Evolutionary conservation across 1,140 invertebrate species (phyloP).

Genomic region (Drosophila kepulauana): DNA sequence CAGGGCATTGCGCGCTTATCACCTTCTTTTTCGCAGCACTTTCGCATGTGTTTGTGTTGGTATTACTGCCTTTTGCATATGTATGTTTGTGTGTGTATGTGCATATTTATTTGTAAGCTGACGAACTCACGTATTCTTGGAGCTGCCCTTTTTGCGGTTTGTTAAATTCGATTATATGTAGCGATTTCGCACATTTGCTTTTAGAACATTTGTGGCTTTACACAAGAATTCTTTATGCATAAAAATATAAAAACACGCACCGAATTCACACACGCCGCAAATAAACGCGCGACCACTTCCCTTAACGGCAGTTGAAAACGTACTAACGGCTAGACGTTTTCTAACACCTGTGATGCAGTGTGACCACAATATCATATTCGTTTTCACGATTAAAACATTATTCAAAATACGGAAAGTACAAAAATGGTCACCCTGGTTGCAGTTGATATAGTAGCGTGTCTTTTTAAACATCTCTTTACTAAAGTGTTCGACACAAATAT

Average conservation of each 20-base stretch:
- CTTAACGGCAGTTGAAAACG: constrained; percentile 46
- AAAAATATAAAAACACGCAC: constrained; percentile 50
- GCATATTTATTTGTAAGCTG: constrained; percentile 5
- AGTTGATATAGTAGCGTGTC: too few species aligned
- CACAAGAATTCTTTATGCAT: constrained; percentile 31
- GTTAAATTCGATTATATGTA: constrained; percentile 26
- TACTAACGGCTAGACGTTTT: constrained; percentile 31
- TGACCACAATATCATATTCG: too few species aligned
- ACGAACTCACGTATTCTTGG: constrained; percentile 33
- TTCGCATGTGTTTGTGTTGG: constrained; percentile 31
- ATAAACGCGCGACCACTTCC: constrained; percentile 37
- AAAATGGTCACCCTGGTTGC: too few species aligned
- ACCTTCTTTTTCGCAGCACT: constrained; percentile 52
- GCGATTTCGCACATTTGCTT: constrained; percentile 21
- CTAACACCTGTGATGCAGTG: too few species aligned
- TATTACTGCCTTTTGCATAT: background rate
- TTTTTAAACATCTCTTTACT: too few species aligned
- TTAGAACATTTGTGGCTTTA: constrained; percentile 30
- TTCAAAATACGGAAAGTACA: too few species aligned
- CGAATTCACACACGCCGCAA: constrained; percentile 32
- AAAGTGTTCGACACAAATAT: too few species aligned
- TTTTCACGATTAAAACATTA: too few species aligned
- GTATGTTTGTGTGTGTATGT: constrained; percentile 17
- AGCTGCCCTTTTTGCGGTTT: constrained; percentile 17
- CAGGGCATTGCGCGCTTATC: constrained; percentile 54